These are phyloP conservation scores for Tigriopus californicus DNA, from an alignment of 2,888 invertebrate species.

Conservation along the genomic window DNA sequence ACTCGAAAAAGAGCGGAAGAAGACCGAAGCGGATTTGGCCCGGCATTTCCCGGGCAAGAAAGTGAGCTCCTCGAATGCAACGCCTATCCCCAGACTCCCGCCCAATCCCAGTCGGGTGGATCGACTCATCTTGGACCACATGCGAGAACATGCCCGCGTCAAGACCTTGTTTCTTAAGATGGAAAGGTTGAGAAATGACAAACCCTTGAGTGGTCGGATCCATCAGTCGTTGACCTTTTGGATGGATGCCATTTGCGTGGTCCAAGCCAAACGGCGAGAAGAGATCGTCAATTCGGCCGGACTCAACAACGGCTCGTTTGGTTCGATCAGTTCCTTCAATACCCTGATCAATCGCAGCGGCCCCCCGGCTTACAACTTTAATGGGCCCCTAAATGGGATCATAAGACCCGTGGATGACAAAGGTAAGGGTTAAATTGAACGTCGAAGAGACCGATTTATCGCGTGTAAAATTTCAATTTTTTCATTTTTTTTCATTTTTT, in stretches of 20 bases:
- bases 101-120: slow-evolving; percentile 58
- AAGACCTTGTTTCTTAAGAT: slow-evolving; percentile 52
- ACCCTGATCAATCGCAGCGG: background rate
- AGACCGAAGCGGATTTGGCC: slow-evolving; percentile 54
- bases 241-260: slow-evolving; percentile 48
- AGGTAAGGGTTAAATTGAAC: background rate
- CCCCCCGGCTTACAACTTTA: too few species aligned
- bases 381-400: too few species aligned
- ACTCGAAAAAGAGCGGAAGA: slow-evolving; percentile 56
- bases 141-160: slow-evolving; percentile 48
- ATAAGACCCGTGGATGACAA: too few species aligned
- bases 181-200: slow-evolving; percentile 42
- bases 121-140: slow-evolving; percentile 55
- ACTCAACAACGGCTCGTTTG: background rate
- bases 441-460: too few species aligned
- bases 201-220: slow-evolving; percentile 46
- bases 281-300: slow-evolving; percentile 41
- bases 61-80: slow-evolving; percentile 54
- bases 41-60: slow-evolving; percentile 56
- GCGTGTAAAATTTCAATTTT: too few species aligned
- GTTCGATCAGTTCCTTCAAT: background rate
- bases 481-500: too few species aligned
- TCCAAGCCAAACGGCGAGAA: slow-evolving; percentile 48
- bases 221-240: slow-evolving; percentile 49
- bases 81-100: slow-evolving; percentile 52